These are phyloP conservation scores for Gambusia affinis DNA, from an alignment of 2,113 vertebrate species.

Conservation along the genomic window DNA sequence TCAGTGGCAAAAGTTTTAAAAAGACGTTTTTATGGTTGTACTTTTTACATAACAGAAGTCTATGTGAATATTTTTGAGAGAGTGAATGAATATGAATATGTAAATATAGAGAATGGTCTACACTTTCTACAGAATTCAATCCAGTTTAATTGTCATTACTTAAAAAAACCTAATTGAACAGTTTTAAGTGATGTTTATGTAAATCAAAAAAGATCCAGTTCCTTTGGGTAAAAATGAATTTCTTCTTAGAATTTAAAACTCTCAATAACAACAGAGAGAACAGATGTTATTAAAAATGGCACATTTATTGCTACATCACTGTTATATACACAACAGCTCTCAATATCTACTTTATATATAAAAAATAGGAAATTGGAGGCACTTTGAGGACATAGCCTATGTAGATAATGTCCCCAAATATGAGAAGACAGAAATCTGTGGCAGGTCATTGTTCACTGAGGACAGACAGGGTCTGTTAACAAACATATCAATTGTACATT, in stretches of 20 bases:
- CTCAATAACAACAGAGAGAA: constrained; percentile 68
- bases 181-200: neutral
- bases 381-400: constrained; percentile 84
- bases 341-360: constrained; percentile 86
- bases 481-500: constrained; percentile 42
- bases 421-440: constrained; percentile 70
- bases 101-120: too few relatives aligned
- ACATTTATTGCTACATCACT: constrained; percentile 97
- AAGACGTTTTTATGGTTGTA: too few relatives aligned
- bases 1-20: too few relatives aligned
- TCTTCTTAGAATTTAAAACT: neutral
- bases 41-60: too few relatives aligned
- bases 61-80: too few relatives aligned
- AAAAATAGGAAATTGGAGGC: constrained; percentile 88
- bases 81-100: too few relatives aligned
- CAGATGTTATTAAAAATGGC: constrained; percentile 88
- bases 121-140: too few relatives aligned
- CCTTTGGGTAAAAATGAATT: neutral
- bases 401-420: constrained; percentile 82
- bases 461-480: constrained; percentile 31
- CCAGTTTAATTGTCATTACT: too few relatives aligned
- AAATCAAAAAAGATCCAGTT: neutral
- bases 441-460: constrained; percentile 58
- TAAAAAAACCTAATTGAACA: neutral
- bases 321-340: constrained; percentile 94